Evolutionary conservation across 2,888 invertebrate genomes (phyloP).

Genomic region (Caenorhabditis sp.): DNA sequence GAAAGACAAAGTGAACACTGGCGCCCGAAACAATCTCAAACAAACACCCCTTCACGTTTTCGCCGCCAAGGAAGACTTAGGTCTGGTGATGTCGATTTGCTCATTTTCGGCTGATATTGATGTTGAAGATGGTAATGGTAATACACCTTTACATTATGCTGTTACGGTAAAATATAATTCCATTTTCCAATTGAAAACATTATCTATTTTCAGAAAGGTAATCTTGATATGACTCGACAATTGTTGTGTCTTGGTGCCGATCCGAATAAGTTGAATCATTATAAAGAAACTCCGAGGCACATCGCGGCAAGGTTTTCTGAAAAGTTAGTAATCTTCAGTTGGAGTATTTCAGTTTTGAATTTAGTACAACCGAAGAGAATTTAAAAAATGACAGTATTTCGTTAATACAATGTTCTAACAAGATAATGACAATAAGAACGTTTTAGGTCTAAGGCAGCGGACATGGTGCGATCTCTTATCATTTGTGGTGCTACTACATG

Average conservation of each 20-base stretch:
- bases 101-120: conserved; percentile 70
- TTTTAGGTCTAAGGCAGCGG: conserved; percentile 39
- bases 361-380: no score
- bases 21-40: conserved; percentile 70
- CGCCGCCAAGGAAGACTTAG: conserved; percentile 58
- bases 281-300: conserved; percentile 72
- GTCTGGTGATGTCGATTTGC: conserved; percentile 44
- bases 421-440: background rate
- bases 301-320: conserved; percentile 69
- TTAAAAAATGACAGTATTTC: no score
- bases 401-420: no score
- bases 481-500: conserved; percentile 64
- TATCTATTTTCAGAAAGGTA: conserved; percentile 39
- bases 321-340: no score
- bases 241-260: conserved; percentile 74
- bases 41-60: conserved; percentile 72
- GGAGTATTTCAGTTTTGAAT: no score
- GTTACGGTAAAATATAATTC: conserved; percentile 50
- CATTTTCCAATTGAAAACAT: background rate
- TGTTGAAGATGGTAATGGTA: conserved; percentile 68
- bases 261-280: conserved; percentile 71
- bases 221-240: conserved; percentile 71
- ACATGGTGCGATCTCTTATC: conserved; percentile 50
- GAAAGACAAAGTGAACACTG: conserved; percentile 66
- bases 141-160: conserved; percentile 73